Evolutionary conservation across 2,888 invertebrate species (phyloP), one percentile per base, ranked within the genome.

Genomic region (Cacoxenus indagator): DNA sequence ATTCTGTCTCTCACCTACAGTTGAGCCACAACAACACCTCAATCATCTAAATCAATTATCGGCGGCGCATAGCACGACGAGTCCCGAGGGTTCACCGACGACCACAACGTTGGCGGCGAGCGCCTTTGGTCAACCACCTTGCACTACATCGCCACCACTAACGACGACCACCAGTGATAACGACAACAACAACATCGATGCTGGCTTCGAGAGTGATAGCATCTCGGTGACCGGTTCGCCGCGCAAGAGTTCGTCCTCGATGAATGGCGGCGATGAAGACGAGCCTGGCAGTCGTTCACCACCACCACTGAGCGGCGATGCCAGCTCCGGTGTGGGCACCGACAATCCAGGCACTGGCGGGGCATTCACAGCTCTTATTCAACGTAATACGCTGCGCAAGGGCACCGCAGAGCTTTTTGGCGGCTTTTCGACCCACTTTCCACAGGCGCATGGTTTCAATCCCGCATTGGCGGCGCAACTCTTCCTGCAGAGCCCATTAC

Each of bases 401-500:
- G 37, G 82, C 89, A 78, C 83, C 4, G 72, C 75, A n/a, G 82
- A 88, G 46, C 73, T 88, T 0, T 85, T 88, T 65, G 83, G 86
- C 0, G 86, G 87, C 6, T 90, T 91, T 2, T 88, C 91, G 85
- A 83, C 88, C 9, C 86, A 88, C 54, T 86, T 87, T 71, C 76
- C 84, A 6, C 86, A 86, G 14, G 80, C 89, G 82, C 88, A 88
- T 73, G 85, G 89, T 61, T 90, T 91, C 75, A 90, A 90, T 84
- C 90, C 90, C 48, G 90, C 91, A 1, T 78, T 91, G 77, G 93
- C 93, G 0, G 93, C 93, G 0, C 93, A 93, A 85, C 88, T 94
- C 64, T 94, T 94, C 82, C 89, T 94, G 45, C 94, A 94, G 82
- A 91, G 93, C 4, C 94, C 94, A 0, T 88, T 94, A 14, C 87